phyloP scores from a whole-genome alignment of 2,113 vertebrate species.

The Tragelaphus imberbis region DNA sequence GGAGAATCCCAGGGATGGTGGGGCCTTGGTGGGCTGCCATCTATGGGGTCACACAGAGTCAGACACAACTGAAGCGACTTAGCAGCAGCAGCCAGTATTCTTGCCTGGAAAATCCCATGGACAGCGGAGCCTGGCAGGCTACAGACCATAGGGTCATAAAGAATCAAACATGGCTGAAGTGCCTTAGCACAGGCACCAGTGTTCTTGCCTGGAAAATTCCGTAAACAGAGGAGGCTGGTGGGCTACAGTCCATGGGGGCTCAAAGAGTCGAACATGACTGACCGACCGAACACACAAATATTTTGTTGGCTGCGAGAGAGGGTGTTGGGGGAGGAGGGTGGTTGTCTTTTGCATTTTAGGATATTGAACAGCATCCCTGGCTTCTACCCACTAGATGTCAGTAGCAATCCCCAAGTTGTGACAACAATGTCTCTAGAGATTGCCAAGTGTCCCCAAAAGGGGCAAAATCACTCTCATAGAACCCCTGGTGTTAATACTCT shows the following conservation, averaged over 20 bases:
- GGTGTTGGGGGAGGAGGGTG: not conserved
- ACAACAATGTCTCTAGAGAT: not conserved
- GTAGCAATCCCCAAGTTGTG: conserved; percentile 8
- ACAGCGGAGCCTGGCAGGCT: not conserved
- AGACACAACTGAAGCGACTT: too few species aligned
- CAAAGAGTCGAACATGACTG: not conserved
- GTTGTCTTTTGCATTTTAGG: not conserved
- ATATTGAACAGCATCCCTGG: not conserved
- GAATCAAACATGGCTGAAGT: not conserved
- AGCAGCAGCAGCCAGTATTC: not conserved
- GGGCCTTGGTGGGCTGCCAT: not conserved
- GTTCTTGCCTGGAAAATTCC: not conserved
- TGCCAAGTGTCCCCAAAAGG: not conserved
- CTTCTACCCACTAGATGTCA: conserved; percentile 54
- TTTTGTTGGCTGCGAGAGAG: not conserved
- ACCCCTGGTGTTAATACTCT: not conserved
- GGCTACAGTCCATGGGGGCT: not conserved
- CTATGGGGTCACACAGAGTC: too few species aligned
- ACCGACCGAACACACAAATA: not conserved
- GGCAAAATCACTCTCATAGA: not conserved
- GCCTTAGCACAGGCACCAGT: not conserved
- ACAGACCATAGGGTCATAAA: not conserved
- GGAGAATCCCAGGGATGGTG: not conserved
- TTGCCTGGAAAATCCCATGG: not conserved
- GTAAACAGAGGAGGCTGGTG: not conserved